Conservation (phyloP, 2,888 invertebrate genomes). For the Furcula furcula region DNA sequence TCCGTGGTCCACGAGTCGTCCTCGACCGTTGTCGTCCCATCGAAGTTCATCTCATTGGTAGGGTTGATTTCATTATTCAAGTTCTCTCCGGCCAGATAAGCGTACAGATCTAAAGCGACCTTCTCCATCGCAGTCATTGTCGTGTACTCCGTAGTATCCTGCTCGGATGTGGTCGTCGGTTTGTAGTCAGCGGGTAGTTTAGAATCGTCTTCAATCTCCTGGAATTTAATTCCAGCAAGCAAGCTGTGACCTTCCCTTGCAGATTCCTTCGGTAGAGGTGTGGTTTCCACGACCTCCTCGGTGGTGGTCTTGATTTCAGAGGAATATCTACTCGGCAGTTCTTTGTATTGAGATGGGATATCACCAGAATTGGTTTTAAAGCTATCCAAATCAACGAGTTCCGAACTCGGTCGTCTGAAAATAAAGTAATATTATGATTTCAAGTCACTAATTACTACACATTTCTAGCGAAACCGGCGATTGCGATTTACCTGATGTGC, state of each 20-base stretch:
- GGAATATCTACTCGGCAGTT: conserved; percentile 67
- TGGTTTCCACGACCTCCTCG: conserved; percentile 77
- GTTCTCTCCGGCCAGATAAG: conserved; percentile 86
- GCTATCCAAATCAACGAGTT: conserved; percentile 90
- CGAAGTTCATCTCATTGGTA: conserved; percentile 52
- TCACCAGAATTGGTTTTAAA: conserved; percentile 88
- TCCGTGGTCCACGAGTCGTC: conserved; percentile 72
- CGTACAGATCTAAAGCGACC: conserved; percentile 91
- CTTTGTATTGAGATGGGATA: conserved; percentile 78
- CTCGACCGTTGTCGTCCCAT: conserved; percentile 61
- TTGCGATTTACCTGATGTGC: conserved; percentile 73
- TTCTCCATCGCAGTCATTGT: conserved; percentile 89
- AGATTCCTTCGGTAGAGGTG: conserved; percentile 50
- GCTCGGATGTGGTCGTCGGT: conserved; percentile 63
- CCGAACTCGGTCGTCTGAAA: conserved; percentile 87
- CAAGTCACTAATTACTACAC: conserved; percentile 1
- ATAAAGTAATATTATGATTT: neutral
- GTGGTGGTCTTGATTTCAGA: conserved; percentile 76
- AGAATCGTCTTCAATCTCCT: conserved; percentile 68
- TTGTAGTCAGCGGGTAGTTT: conserved; percentile 68
- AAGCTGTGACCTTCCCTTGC: conserved; percentile 67
- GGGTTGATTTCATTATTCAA: conserved; percentile 81
- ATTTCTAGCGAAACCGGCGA: neutral
- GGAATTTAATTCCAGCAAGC: conserved; percentile 56
- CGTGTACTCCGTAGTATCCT: conserved; percentile 83